Conservation (phyloP, 1,140 invertebrate genomes). For the Coboldia fuscipes region DNA sequence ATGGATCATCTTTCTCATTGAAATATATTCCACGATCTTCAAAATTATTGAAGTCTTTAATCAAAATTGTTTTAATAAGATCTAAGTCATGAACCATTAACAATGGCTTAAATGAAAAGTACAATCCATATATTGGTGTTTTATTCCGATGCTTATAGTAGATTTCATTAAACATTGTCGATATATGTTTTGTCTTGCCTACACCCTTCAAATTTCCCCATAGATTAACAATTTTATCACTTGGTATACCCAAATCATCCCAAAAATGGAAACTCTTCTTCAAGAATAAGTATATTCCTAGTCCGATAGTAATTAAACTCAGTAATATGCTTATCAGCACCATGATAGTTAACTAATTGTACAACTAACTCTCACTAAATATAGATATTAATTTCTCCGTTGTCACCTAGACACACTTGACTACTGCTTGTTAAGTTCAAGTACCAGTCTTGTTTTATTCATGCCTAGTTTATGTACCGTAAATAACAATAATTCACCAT, state of each 20-base stretch:
- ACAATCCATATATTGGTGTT: conserved; percentile 1
- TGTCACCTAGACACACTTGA: too few relatives aligned
- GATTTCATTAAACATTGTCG: conserved; percentile 17
- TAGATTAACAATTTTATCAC: conserved; percentile 20
- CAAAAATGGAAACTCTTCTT: conserved; percentile 17
- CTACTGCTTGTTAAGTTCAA: too few relatives aligned
- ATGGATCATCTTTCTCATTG: conserved; percentile 21
- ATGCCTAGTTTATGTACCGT: too few relatives aligned
- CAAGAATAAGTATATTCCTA: neutral
- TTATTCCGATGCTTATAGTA: conserved; percentile 18
- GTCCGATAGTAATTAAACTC: too few relatives aligned
- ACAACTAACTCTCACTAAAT: too few relatives aligned
- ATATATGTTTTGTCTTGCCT: conserved; percentile 15
- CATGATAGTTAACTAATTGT: too few relatives aligned
- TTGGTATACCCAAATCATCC: conserved; percentile 18
- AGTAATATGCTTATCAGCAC: too few relatives aligned
- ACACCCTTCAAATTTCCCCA: conserved; percentile 25
- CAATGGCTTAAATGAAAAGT: conserved; percentile 20
- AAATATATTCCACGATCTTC: conserved; percentile 22
- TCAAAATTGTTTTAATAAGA: conserved; percentile 25
- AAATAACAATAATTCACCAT: too few relatives aligned
- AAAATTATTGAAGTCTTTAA: conserved; percentile 28
- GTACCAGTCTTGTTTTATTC: too few relatives aligned
- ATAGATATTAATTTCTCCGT: too few relatives aligned
- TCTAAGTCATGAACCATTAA: conserved; percentile 21